Conservation (phyloP, 2,113 vertebrate species). For the Festucalex cinctus region DNA sequence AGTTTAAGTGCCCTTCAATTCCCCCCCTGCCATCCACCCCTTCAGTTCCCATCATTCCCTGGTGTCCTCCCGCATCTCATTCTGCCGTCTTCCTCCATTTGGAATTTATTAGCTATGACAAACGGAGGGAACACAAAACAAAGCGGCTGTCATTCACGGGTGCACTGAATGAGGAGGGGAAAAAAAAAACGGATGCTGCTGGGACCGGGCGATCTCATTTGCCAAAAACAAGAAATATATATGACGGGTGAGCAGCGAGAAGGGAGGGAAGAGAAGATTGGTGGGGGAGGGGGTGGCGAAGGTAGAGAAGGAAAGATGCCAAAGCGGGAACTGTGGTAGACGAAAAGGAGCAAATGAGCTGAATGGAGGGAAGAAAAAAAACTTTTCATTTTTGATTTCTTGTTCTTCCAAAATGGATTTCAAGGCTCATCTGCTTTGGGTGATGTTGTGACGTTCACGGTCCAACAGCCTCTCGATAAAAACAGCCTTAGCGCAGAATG, state of each 20-base stretch:
- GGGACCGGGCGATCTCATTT: conserved; percentile 36
- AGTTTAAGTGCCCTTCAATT: conserved; percentile 15
- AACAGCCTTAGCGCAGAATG: conserved; percentile 27
- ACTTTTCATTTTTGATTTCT: conserved; percentile 18
- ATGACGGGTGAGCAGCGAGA: conserved; percentile 19
- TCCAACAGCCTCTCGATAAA: conserved; percentile 45
- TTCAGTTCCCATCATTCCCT: background rate
- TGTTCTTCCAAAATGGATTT: conserved; percentile 62
- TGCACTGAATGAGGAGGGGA: conserved; percentile 19
- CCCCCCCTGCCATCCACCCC: background rate
- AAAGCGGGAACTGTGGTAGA: background rate
- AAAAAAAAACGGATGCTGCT: conserved; percentile 3
- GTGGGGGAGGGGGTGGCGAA: background rate
- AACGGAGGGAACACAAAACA: conserved; percentile 28
- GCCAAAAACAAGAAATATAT: conserved; percentile 32
- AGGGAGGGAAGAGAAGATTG: too few relatives aligned
- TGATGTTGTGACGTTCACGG: conserved; percentile 40
- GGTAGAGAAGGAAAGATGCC: background rate
- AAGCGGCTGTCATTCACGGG: conserved; percentile 21
- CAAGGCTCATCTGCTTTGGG: conserved; percentile 63
- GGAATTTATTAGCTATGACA: conserved; percentile 32
- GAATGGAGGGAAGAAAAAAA: background rate
- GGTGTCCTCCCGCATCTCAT: background rate
- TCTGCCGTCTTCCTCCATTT: conserved; percentile 16
- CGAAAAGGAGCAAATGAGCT: conserved; percentile 12